These are phyloP conservation scores for Caretta caretta DNA, from an alignment of 2,113 vertebrate species.

Conservation along the genomic window DNA sequence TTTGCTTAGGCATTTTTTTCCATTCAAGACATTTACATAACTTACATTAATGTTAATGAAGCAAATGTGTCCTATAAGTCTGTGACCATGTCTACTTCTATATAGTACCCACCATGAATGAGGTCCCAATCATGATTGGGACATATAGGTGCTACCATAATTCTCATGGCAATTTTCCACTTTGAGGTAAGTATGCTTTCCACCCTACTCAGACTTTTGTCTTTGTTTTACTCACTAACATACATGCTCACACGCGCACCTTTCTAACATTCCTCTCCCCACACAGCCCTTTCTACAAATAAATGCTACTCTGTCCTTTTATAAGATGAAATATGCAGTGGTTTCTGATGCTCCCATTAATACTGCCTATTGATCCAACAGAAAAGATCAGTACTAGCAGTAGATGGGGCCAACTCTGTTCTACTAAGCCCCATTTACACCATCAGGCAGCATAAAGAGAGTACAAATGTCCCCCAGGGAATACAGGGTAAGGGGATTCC, in stretches of 20 bases:
- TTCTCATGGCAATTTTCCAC: constrained; percentile 48
- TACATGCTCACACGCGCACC: not conserved
- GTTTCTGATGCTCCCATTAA: constrained; percentile 2
- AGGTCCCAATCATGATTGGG: constrained; percentile 1
- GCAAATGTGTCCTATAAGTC: not conserved
- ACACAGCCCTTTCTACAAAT: not conserved
- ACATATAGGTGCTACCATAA: constrained; percentile 35
- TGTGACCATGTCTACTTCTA: not conserved
- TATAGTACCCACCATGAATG: not conserved
- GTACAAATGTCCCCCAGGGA: not conserved
- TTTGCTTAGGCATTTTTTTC: constrained; percentile 29
- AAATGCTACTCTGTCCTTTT: constrained; percentile 27
- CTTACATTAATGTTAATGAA: constrained; percentile 3
- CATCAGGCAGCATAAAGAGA: not conserved
- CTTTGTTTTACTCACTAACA: constrained; percentile 18
- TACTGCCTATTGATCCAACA: not conserved
- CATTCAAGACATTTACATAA: not conserved
- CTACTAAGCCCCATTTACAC: not conserved
- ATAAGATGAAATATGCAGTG: not conserved
- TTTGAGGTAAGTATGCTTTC: constrained; percentile 30
- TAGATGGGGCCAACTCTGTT: not conserved
- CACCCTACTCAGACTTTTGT: not conserved
- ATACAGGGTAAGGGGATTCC: not conserved
- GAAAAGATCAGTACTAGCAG: not conserved
- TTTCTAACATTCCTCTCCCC: not conserved